phyloP scores from a whole-genome alignment of 2,113 vertebrate species.

The Athene cunicularia region DNA sequence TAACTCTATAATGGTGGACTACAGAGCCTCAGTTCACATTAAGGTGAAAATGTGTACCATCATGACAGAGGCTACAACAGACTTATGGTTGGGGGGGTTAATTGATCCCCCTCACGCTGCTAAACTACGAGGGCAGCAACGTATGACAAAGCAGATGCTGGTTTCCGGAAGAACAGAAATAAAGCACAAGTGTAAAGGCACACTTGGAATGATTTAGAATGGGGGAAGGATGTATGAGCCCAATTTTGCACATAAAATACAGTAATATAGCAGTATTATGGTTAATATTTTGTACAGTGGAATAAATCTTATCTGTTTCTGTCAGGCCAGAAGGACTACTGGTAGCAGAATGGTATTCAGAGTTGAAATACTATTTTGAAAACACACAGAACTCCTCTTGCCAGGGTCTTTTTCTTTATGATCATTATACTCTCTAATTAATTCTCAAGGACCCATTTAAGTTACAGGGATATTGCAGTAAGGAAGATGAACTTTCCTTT shows the following conservation, averaged over 20 bases:
- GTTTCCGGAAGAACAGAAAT: neutral
- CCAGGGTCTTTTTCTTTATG: neutral
- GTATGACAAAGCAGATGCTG: neutral
- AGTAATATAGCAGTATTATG: neutral
- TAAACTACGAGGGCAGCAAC: neutral
- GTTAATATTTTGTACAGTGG: neutral
- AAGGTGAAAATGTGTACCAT: neutral
- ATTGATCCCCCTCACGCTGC: neutral
- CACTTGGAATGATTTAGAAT: neutral
- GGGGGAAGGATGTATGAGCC: neutral
- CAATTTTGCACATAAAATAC: neutral
- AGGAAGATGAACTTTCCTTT: neutral
- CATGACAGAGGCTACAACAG: neutral
- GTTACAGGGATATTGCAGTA: neutral
- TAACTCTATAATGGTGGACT: neutral
- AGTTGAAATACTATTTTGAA: neutral
- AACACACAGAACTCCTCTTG: neutral
- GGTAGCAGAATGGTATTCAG: neutral
- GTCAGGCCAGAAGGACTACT: neutral
- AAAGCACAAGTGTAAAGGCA: neutral
- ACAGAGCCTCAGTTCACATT: neutral
- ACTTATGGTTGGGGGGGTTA: neutral
- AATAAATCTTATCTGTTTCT: neutral
- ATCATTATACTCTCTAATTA: neutral
- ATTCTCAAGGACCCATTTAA: neutral